These are phyloP conservation scores for Halcyon malimbica DNA, from an alignment of 2,113 vertebrate species.

Conservation along the genomic window DNA sequence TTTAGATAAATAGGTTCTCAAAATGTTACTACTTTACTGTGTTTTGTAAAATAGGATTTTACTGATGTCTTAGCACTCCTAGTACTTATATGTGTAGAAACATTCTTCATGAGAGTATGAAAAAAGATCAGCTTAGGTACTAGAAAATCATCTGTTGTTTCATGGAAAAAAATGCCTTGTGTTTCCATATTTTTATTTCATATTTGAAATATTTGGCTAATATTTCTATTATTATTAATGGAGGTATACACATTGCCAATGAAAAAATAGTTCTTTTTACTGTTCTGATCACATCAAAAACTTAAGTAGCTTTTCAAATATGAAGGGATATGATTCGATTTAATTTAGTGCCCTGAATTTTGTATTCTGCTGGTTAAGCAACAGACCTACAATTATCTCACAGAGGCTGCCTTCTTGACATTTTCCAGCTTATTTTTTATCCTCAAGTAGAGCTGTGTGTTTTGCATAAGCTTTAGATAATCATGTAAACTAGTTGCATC, in stretches of 20 bases:
- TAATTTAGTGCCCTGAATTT: not conserved
- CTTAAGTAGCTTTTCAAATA: not conserved
- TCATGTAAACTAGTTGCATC: slow-evolving; percentile 38
- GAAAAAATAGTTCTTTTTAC: not conserved
- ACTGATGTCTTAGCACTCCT: not conserved
- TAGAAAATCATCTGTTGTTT: not conserved
- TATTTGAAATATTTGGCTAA: not conserved
- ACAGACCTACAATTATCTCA: slow-evolving; percentile 17
- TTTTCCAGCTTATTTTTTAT: slow-evolving; percentile 39
- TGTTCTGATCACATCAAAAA: not conserved
- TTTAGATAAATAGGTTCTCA: not conserved
- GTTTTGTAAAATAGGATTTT: not conserved
- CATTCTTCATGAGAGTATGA: not conserved
- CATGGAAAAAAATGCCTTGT: not conserved
- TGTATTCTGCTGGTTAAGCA: slow-evolving; percentile 35
- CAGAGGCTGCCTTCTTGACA: slow-evolving; percentile 46
- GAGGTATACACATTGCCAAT: not conserved
- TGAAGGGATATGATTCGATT: not conserved
- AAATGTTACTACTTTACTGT: not conserved
- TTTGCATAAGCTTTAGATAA: slow-evolving; percentile 45
- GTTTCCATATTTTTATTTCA: not conserved
- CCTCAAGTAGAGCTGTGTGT: slow-evolving; percentile 3
- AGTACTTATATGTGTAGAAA: not conserved
- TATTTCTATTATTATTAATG: not conserved
- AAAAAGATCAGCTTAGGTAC: not conserved